These are phyloP conservation scores for Cydia pomonella DNA, from an alignment of 1,140 invertebrate species.

Conservation along the genomic window DNA sequence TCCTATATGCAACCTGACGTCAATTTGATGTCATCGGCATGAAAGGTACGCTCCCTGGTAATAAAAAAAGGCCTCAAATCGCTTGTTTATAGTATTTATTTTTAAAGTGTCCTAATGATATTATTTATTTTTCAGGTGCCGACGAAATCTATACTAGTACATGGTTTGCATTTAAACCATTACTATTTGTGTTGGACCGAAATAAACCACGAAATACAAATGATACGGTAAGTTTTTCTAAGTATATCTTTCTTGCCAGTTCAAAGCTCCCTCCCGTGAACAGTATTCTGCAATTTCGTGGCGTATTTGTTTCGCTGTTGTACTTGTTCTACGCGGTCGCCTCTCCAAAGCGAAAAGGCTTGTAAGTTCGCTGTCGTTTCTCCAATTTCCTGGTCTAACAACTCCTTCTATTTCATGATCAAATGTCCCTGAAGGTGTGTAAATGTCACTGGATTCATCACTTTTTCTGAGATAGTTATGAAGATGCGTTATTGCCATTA, in stretches of 20 bases:
- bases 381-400: slow-evolving; percentile 2
- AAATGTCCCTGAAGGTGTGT: background rate
- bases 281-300: background rate
- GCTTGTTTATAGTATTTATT: background rate
- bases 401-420: background rate
- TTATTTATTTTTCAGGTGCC: background rate
- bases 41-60: background rate
- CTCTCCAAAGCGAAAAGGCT: background rate
- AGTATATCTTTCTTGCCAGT: slow-evolving; percentile 16
- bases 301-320: background rate
- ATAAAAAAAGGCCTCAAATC: background rate
- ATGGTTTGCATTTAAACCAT: background rate
- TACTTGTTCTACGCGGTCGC: background rate
- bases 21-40: background rate
- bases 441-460: background rate
- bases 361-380: background rate
- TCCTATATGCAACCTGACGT: background rate
- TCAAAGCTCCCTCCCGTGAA: background rate
- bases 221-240: slow-evolving; percentile 17
- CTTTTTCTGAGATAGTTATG: slow-evolving; percentile 2
- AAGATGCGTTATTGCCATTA: slow-evolving; percentile 12
- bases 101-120: too few relatives aligned
- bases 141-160: background rate
- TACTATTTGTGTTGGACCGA: background rate
- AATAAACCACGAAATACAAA: background rate